A percentile compares a stretch with the other conserved stretches of the same genome.
These are phyloP conservation scores for Thymelicus lineola DNA, from an alignment of 2,888 invertebrate genomes.

Conservation along the genomic window DNA sequence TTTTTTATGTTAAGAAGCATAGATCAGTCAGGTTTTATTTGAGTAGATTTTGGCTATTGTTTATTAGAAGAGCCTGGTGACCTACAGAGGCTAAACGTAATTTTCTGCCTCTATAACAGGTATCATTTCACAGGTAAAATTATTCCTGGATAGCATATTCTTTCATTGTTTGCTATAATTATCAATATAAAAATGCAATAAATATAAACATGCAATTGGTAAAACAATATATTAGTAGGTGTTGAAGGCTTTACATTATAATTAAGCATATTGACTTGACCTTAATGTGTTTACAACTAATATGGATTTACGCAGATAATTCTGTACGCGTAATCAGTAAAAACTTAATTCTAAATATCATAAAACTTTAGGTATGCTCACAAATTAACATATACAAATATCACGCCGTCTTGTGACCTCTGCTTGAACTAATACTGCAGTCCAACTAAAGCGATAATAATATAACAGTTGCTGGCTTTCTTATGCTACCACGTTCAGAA, in stretches of 20 bases:
- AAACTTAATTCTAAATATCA: constrained; percentile 33
- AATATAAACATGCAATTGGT: not conserved
- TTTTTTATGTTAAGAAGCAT: too few relatives aligned
- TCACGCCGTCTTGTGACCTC: constrained; percentile 29
- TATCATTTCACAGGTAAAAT: too few relatives aligned
- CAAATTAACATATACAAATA: constrained; percentile 36
- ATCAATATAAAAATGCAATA: not conserved
- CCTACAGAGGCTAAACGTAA: too few relatives aligned
- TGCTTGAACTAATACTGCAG: not conserved
- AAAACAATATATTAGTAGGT: constrained; percentile 6
- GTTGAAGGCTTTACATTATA: constrained; percentile 19
- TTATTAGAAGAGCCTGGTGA: too few relatives aligned
- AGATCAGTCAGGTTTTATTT: too few relatives aligned
- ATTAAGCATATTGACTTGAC: constrained; percentile 20
- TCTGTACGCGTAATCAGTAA: constrained; percentile 30
- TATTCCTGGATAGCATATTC: too few relatives aligned
- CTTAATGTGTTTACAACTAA: constrained; percentile 33
- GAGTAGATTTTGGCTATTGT: too few relatives aligned
- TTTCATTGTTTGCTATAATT: too few relatives aligned
- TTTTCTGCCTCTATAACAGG: too few relatives aligned
- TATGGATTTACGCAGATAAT: constrained; percentile 31
- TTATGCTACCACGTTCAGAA: too few relatives aligned
- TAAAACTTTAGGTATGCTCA: constrained; percentile 20
- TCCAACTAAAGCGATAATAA: not conserved
- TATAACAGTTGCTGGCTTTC: too few relatives aligned